Base-by-base conservation (phyloP, 2,797 vertebrate genomes). In the Acipenser transmontanus region DNA sequence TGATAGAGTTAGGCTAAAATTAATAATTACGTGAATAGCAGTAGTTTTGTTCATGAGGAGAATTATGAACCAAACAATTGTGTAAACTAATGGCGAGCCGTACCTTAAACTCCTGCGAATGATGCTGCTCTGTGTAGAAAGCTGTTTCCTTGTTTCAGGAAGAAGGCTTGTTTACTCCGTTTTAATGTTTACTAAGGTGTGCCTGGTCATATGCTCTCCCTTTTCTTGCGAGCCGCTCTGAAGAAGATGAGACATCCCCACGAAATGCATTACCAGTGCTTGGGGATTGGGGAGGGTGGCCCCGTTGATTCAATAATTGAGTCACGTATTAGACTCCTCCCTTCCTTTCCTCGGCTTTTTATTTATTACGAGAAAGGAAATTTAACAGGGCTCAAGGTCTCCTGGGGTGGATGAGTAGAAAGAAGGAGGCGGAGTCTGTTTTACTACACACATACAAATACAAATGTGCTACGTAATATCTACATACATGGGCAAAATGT, bases 191-290 rank as follows among this genome's bases (percentile, higher is more conserved):
- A 49, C 69, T 73, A 77, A 88, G 84, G 87, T 83, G 82, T 86
- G 84, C 83, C 87, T 76, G 70, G 68, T 64, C 70, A 61, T 74
- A 71, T n/a, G 76, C 63, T 73, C 64, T 67, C 64, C 50, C 69
- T 67, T 69, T 68, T 73, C 76, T 75, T 70, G 76, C 69, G 76
- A 84, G 86, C 74, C 77, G 82, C 79, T 80, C 76, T 73, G 62
- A 70, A 50, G 77, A 74, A 71, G 68, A 72, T 67, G 68, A 79
- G 82, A 84, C 83, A 34, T 34, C 80, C 82, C 85, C 78, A 84
- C 80, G 85, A 84, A 89, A 89, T 89, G 83, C 88, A 91, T 87
- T 72, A 77, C 72, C 75, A 11, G 12, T 2, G 77, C 69, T 72
- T 74, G 71, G 71, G 34, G 34, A 34, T 4, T 34, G 34, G 72